Evolutionary conservation across 2,797 vertebrate genomes (phyloP).

Genomic region (Choloepus didactylus): DNA sequence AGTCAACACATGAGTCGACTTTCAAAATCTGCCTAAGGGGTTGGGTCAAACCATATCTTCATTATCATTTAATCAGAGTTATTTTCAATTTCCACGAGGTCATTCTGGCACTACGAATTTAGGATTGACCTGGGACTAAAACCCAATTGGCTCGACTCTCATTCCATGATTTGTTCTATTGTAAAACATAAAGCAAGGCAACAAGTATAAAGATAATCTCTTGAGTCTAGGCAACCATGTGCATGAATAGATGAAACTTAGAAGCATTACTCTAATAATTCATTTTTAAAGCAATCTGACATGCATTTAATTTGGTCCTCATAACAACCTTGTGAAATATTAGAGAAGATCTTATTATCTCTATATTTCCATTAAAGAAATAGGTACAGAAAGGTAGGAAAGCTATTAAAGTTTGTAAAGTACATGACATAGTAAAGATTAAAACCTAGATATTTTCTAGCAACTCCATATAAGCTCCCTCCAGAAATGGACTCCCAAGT

Average conservation of each 20-base stretch:
- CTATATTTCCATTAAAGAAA: slow-evolving; percentile 33
- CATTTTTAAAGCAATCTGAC: not conserved
- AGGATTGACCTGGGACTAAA: not conserved
- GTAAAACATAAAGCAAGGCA: not conserved
- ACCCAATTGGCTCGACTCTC: not conserved
- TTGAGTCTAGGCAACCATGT: not conserved
- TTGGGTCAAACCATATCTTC: not conserved
- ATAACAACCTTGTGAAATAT: not conserved
- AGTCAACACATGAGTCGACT: not conserved
- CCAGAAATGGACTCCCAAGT: not conserved
- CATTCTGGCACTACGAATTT: not conserved
- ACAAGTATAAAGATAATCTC: not conserved
- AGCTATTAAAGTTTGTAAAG: not conserved
- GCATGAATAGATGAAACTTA: not conserved
- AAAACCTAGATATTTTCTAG: not conserved
- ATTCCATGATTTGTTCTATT: not conserved
- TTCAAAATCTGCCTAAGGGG: not conserved
- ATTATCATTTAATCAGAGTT: not conserved
- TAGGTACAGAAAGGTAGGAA: not conserved
- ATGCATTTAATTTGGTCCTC: not conserved
- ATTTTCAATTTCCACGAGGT: not conserved
- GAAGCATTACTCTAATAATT: not conserved
- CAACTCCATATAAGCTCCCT: not conserved
- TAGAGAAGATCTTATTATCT: not conserved
- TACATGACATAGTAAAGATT: not conserved